These are phyloP conservation scores for Protonibea diacanthus DNA, from an alignment of 2,797 vertebrate genomes.

Conservation along the genomic window DNA sequence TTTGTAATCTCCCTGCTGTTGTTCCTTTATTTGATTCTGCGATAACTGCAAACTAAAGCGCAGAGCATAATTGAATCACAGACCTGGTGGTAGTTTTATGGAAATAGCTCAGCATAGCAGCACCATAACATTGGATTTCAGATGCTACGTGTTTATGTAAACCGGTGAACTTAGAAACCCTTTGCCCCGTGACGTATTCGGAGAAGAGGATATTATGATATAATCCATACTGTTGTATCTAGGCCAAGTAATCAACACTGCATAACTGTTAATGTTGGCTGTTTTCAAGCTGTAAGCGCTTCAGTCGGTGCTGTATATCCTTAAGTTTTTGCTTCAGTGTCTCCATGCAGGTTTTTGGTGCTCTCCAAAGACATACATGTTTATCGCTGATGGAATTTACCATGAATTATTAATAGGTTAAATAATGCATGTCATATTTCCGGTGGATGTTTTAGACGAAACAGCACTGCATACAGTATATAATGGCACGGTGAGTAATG, in stretches of 20 bases:
- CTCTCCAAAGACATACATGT: slow-evolving; percentile 63
- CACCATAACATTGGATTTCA: slow-evolving; percentile 45
- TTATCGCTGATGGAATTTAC: slow-evolving; percentile 62
- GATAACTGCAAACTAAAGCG: slow-evolving; percentile 34
- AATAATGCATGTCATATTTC: slow-evolving; percentile 74
- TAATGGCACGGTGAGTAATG: slow-evolving; percentile 31
- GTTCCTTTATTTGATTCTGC: slow-evolving; percentile 20
- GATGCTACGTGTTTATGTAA: slow-evolving; percentile 53
- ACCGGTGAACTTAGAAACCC: slow-evolving; percentile 67
- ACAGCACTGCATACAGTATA: slow-evolving; percentile 22
- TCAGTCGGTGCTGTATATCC: slow-evolving; percentile 42
- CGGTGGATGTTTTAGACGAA: slow-evolving; percentile 56
- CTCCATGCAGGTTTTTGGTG: slow-evolving; percentile 36
- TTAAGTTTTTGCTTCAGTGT: slow-evolving; percentile 49
- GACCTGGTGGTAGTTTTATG: slow-evolving; percentile 42
- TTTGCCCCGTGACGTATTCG: slow-evolving; percentile 58
- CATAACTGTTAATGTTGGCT: slow-evolving; percentile 65
- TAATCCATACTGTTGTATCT: slow-evolving; percentile 82
- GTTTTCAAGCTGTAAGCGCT: slow-evolving; percentile 61
- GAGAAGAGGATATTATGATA: slow-evolving; percentile 64
- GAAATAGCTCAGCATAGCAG: slow-evolving; percentile 40
- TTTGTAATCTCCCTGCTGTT: slow-evolving; percentile 34
- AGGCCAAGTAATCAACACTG: slow-evolving; percentile 79
- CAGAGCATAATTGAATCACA: slow-evolving; percentile 48
- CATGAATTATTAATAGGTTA: slow-evolving; percentile 76